Conservation (phyloP, 2,888 invertebrate species). For the Hanleya hanleyi region DNA sequence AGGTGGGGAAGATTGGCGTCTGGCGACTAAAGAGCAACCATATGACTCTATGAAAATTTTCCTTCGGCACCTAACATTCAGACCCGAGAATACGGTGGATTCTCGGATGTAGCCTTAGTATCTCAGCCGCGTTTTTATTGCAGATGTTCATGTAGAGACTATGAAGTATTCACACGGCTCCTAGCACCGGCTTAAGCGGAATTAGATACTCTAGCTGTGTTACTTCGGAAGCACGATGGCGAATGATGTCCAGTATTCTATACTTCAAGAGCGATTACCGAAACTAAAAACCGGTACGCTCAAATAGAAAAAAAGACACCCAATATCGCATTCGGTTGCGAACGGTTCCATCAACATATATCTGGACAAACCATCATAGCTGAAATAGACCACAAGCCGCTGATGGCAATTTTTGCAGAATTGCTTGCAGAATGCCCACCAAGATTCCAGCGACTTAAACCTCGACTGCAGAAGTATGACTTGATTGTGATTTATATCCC, state of each 20-base stretch:
- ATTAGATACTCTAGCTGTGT: too few relatives aligned
- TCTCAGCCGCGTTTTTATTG: too few relatives aligned
- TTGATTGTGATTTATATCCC: slow-evolving; percentile 3
- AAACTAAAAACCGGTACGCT: background rate
- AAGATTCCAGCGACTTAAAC: slow-evolving; percentile 15
- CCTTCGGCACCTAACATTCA: too few relatives aligned
- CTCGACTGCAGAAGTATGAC: slow-evolving; percentile 15
- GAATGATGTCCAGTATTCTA: slow-evolving; percentile 21
- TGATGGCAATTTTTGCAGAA: slow-evolving; percentile 16
- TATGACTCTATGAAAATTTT: too few relatives aligned
- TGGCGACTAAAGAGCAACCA: too few relatives aligned
- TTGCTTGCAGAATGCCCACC: slow-evolving; percentile 1
- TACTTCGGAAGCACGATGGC: background rate
- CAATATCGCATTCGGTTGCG: slow-evolving; percentile 23
- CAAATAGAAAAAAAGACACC: background rate
- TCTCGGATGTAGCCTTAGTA: too few relatives aligned
- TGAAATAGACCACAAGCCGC: slow-evolving; percentile 27
- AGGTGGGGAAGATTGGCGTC: too few relatives aligned
- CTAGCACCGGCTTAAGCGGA: too few relatives aligned
- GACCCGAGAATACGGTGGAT: too few relatives aligned
- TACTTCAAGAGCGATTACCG: slow-evolving; percentile 20
- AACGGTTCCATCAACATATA: slow-evolving; percentile 24
- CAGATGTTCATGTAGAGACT: too few relatives aligned
- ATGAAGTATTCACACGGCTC: too few relatives aligned
- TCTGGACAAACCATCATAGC: slow-evolving; percentile 20